These are phyloP conservation scores for Ameiurus melas DNA, from an alignment of 2,113 vertebrate species.

Conservation along the genomic window DNA sequence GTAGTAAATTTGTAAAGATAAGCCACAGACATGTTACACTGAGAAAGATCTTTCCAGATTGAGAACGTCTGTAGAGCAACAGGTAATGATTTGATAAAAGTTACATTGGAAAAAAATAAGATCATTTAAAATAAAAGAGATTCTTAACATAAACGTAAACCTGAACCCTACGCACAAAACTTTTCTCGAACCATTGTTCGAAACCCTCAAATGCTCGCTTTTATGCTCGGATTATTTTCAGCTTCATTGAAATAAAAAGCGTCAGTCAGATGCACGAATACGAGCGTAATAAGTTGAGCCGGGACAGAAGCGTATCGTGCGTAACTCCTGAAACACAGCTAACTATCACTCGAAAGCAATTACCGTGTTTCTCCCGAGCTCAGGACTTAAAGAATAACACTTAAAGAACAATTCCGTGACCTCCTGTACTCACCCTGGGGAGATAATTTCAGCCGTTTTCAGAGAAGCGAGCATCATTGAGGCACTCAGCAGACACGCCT, in stretches of 20 bases:
- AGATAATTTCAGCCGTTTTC: conserved; percentile 45
- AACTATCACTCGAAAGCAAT: not conserved
- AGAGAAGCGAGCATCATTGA: conserved; percentile 15
- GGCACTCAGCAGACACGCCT: conserved; percentile 10
- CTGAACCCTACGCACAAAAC: not conserved
- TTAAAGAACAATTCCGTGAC: conserved; percentile 19
- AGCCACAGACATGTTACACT: too few relatives aligned
- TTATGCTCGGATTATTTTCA: not conserved
- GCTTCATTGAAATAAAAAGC: not conserved
- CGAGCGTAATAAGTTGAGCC: too few relatives aligned
- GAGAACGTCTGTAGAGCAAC: too few relatives aligned
- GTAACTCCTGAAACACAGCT: not conserved
- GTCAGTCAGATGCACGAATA: not conserved
- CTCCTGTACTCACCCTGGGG: conserved; percentile 14
- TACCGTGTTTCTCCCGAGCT: not conserved
- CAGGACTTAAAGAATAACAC: not conserved
- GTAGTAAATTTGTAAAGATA: too few relatives aligned
- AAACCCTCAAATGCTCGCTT: not conserved
- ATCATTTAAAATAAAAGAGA: not conserved
- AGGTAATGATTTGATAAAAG: not conserved
- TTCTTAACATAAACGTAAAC: not conserved
- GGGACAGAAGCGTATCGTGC: not conserved
- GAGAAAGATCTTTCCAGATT: too few relatives aligned
- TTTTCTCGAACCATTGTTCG: not conserved
- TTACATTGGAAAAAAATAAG: not conserved